Evolutionary conservation across 2,113 vertebrate species (phyloP).

Genomic region (Calcarius ornatus): DNA sequence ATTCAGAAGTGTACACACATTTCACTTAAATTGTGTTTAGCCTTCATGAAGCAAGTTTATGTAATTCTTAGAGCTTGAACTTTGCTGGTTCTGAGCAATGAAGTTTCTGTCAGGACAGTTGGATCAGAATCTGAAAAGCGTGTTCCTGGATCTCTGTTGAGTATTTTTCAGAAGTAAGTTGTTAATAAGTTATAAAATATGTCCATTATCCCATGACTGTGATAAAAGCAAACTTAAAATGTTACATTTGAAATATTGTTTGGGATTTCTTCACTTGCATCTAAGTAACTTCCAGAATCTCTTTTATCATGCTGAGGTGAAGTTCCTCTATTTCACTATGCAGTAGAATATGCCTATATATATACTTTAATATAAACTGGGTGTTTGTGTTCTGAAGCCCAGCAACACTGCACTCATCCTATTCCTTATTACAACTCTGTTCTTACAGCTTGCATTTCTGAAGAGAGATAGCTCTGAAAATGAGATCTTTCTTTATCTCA

Average conservation of each 20-base stretch:
- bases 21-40: not conserved
- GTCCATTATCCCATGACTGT: not conserved
- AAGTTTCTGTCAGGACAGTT: not conserved
- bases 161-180: not conserved
- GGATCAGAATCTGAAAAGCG: not conserved
- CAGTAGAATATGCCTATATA: not conserved
- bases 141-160: not conserved
- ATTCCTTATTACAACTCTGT: not conserved
- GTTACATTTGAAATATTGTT: not conserved
- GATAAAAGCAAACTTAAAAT: not conserved
- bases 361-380: not conserved
- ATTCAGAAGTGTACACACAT: not conserved
- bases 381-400: not conserved
- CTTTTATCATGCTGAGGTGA: not conserved
- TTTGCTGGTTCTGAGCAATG: not conserved
- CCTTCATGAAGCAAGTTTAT: not conserved
- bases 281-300: not conserved
- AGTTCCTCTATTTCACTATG: not conserved
- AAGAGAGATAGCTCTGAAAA: not conserved
- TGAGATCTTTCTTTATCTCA: not conserved
- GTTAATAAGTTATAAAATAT: not conserved
- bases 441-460: not conserved
- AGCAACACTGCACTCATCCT: not conserved
- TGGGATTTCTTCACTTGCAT: not conserved
- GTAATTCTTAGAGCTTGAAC: not conserved